These are phyloP conservation scores for Rhyacichthys aspro DNA, from an alignment of 2,797 vertebrate species.

Conservation along the genomic window DNA sequence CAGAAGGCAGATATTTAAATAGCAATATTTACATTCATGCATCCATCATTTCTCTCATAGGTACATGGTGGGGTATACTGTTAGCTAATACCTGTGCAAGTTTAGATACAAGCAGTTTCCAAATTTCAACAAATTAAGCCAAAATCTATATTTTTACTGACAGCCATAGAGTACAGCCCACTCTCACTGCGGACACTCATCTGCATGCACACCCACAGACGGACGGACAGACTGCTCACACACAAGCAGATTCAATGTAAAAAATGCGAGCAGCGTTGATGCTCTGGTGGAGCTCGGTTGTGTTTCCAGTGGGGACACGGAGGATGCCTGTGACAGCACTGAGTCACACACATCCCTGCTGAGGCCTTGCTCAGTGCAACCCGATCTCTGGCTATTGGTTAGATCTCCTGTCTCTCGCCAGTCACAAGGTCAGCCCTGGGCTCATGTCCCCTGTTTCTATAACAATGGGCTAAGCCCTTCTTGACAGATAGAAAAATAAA, in stretches of 20 bases:
- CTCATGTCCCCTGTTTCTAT: constrained; percentile 69
- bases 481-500: constrained; percentile 64
- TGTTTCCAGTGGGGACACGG: constrained; percentile 63
- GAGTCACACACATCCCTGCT: constrained; percentile 62
- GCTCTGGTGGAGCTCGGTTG: constrained; percentile 64
- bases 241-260: constrained; percentile 44
- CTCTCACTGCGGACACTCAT: constrained; percentile 65
- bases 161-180: constrained; percentile 69
- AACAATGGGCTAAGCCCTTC: constrained; percentile 65
- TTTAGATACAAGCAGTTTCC: constrained; percentile 73
- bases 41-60: constrained; percentile 79
- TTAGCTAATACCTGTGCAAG: constrained; percentile 70
- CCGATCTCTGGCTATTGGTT: constrained; percentile 72
- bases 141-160: constrained; percentile 69
- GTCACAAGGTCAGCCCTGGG: constrained; percentile 70
- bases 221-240: constrained; percentile 28
- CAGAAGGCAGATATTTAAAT: constrained; percentile 88
- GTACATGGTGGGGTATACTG: constrained; percentile 72
- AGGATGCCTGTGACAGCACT: constrained; percentile 68
- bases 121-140: constrained; percentile 70
- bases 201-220: constrained; percentile 69
- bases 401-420: constrained; percentile 65
- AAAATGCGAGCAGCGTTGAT: constrained; percentile 54
- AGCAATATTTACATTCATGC: constrained; percentile 94
- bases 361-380: constrained; percentile 70